Evolutionary conservation across 1,140 invertebrate genomes (phyloP), one percentile per base, ranked within the genome.

Genomic region (Prorops nasuta): DNA sequence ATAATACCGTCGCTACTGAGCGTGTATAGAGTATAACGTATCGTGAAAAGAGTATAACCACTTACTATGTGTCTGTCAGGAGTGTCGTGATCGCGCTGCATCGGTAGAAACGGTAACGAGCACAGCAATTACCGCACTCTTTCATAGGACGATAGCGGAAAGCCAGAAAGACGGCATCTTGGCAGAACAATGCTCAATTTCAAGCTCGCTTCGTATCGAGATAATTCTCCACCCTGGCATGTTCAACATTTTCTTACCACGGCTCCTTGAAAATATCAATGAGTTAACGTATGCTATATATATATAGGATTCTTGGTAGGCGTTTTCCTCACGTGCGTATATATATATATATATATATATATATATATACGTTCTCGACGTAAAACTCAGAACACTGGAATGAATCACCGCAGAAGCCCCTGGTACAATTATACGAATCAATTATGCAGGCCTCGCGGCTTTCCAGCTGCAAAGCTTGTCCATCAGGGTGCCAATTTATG

Each of bases 31-130:
- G n/a, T n/a, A n/a, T n/a, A n/a, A n/a, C n/a, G n/a, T n/a, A n/a
- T n/a, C n/a, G n/a, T n/a, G n/a, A n/a, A n/a, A n/a, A 60, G 60
- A 60, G 59, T 58, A 62, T 60, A 62, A 62, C 58, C 59, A 62
- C 55, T 62, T 62, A 62, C 57, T 61, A 61, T 61, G 58, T 61
- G 51, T 60, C 59, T 60, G 58, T 62, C 59, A 57, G 54, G 50
- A 57, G 54, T 57, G 59, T 45, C 57, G 50, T 58, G 59, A 62
- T 61, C 48, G 55, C 54, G 43, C 41, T 44, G 59, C 54, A 62
- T 62, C 58, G 59, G 59, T 50, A 56, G 59, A 54, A 56, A 57
- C 58, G 59, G 59, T 62, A 62, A 62, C 59, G 59, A 62, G 59
- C 58, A 44, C 59, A 42, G 59, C 59, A 62, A 62, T 62, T 62